These are phyloP conservation scores for Pygmarrhopalites habei DNA, from an alignment of 1,140 invertebrate genomes.

Conservation along the genomic window DNA sequence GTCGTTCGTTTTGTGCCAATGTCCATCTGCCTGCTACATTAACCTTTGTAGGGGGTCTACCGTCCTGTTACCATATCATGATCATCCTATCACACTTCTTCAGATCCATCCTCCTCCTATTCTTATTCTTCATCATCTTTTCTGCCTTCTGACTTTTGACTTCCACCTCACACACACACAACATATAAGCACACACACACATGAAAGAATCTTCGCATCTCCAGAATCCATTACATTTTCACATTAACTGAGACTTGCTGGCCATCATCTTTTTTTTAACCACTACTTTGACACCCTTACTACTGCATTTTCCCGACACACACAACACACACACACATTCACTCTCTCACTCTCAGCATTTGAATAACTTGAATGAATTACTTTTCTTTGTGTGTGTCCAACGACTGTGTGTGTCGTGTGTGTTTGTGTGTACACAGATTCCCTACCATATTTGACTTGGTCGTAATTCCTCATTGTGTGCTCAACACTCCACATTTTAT, in stretches of 20 bases:
- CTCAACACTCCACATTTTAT: too few species aligned
- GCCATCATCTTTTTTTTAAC: neutral
- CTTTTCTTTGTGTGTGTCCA: constrained; percentile 13
- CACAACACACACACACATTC: too few species aligned
- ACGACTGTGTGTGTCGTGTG: neutral
- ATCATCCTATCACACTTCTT: constrained; percentile 11
- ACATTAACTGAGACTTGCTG: neutral
- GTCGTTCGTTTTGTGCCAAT: constrained; percentile 9
- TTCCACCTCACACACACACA: neutral
- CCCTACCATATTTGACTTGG: too few species aligned
- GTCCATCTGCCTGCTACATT: constrained; percentile 12
- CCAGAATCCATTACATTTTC: constrained; percentile 1
- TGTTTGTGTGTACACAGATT: too few species aligned
- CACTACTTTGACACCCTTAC: constrained; percentile 8
- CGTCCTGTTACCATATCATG: constrained; percentile 14
- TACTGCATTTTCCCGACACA: constrained; percentile 14
- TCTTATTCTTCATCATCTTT: constrained; percentile 4
- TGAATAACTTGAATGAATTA: constrained; percentile 13
- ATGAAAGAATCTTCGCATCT: neutral
- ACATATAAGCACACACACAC: neutral
- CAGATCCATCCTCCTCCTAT: neutral
- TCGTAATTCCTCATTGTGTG: too few species aligned
- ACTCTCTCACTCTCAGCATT: too few species aligned
- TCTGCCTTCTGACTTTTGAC: neutral
- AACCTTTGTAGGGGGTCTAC: constrained; percentile 14